Evolutionary conservation across 2,113 vertebrate species (phyloP).

Genomic region (Leptodactylus fuscus): DNA sequence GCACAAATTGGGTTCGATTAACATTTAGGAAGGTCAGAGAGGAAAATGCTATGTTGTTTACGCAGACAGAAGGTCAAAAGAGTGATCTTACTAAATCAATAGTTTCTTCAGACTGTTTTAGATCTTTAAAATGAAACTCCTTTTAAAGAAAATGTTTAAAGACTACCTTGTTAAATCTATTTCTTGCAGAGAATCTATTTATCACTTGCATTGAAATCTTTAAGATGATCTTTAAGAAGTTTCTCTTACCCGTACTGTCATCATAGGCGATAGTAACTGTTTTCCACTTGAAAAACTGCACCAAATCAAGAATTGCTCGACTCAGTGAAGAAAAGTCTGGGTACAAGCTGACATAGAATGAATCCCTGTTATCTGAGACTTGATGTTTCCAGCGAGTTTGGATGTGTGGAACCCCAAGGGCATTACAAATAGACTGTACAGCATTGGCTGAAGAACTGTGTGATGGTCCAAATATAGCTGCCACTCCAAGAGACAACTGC

Average conservation of each 20-base stretch:
- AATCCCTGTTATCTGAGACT: slow-evolving; percentile 96
- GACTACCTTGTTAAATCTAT: slow-evolving; percentile 36
- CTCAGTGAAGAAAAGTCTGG: slow-evolving; percentile 98
- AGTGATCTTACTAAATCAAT: slow-evolving; percentile 58
- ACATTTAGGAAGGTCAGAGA: slow-evolving; percentile 60
- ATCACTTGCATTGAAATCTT: slow-evolving; percentile 18
- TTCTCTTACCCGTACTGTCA: slow-evolving; percentile 95
- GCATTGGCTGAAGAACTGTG: slow-evolving; percentile 99
- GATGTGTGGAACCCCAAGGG: slow-evolving; percentile 95
- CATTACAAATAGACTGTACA: slow-evolving; percentile 98
- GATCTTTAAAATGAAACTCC: slow-evolving; percentile 50
- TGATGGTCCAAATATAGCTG: slow-evolving; percentile 97
- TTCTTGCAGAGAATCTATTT: not conserved
- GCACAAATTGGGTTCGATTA: slow-evolving; percentile 49
- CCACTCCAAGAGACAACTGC: slow-evolving; percentile 97
- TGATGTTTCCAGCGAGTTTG: slow-evolving; percentile 99
- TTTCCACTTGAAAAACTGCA: slow-evolving; percentile 99
- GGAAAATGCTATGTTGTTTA: slow-evolving; percentile 59
- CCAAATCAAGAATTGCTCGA: slow-evolving; percentile 95
- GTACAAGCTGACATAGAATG: slow-evolving; percentile 97
- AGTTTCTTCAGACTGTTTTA: slow-evolving; percentile 53
- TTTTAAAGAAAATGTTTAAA: slow-evolving; percentile 51
- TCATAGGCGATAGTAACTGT: slow-evolving; percentile 98
- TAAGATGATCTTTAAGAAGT: slow-evolving; percentile 30
- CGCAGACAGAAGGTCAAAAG: slow-evolving; percentile 55